Base-by-base conservation (phyloP, 2,888 invertebrate genomes). In the Marronus borbonicus region DNA sequence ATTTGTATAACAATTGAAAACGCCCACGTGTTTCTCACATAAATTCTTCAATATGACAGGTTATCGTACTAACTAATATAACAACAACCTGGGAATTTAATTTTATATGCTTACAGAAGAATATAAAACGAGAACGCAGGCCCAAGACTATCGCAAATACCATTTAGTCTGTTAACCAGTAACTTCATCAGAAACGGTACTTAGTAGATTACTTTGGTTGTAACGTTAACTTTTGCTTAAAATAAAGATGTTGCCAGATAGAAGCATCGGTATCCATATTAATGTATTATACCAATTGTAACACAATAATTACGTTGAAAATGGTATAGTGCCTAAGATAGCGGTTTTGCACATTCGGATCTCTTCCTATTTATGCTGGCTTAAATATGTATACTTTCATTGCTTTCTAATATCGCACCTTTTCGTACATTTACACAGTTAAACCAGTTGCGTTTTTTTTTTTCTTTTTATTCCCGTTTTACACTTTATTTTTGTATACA, bases 301-400 rank as follows among this genome's bases (percentile, higher is more conserved):
- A 81, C 76, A 81, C 78, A 80, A 80, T 80, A 78, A 79, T 83
- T 82, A 83, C 83, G 83, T 84, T 85, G 72, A 60, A 74, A 74
- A 85, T 83, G 84, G 83, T 85, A 85, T 84, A 86, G 86, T 86
- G 86, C 86, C 86, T 85, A 85, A 85, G 60, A 74, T 60, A 74
- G 72, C 70, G 70, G 66, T 74, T 76, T 66, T 69, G 66, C 68
- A 72, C 70, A 69, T 75, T 77, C 60, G 68, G 72, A 74, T 74
- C 60, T 74, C 72, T 36, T 74, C 60, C 72, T 58, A 72, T 72
- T 69, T 44, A 58, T 28, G 36, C 31, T 36, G 72, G 58, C 72
- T 72, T 72, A 58, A 66, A 49, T 49, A 12, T 66, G 17, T 39
- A 24, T 49, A 17, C 17, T 72, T 20, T 2, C 60, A 58, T 39